A percentile compares a stretch with the other conserved stretches of the same genome.
phyloP scores from a whole-genome alignment of 2,797 vertebrate species.

The Pithecia hirsuta region DNA sequence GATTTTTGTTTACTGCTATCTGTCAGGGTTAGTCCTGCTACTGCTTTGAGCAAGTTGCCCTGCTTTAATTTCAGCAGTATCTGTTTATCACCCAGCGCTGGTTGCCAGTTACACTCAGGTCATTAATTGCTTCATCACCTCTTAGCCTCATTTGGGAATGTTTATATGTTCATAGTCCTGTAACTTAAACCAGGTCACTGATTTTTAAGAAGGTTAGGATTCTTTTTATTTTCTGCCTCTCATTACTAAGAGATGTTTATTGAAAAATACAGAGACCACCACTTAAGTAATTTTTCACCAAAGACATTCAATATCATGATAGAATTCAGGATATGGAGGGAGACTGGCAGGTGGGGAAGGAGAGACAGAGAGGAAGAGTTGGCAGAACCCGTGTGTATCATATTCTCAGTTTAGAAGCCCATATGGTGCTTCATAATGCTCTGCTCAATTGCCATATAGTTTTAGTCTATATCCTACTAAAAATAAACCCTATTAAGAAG shows the following conservation, averaged over 20 bases:
- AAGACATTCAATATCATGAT: slow-evolving; percentile 28
- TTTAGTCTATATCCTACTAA: slow-evolving; percentile 71
- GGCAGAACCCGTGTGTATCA: slow-evolving; percentile 57
- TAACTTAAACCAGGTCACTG: slow-evolving; percentile 48
- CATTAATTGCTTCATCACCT: slow-evolving; percentile 53
- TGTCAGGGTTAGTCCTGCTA: slow-evolving; percentile 13
- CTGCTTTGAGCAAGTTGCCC: neutral
- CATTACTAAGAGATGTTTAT: neutral
- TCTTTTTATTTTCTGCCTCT: slow-evolving; percentile 43
- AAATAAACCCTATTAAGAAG: slow-evolving; percentile 76
- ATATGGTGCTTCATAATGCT: slow-evolving; percentile 61
- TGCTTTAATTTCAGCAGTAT: slow-evolving; percentile 58
- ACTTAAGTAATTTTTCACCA: slow-evolving; percentile 48
- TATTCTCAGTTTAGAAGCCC: slow-evolving; percentile 74
- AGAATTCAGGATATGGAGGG: slow-evolving; percentile 52
- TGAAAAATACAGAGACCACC: neutral
- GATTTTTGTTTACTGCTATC: neutral
- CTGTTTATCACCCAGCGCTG: slow-evolving; percentile 39
- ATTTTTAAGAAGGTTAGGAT: slow-evolving; percentile 55
- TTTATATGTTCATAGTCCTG: neutral
- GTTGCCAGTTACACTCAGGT: slow-evolving; percentile 10
- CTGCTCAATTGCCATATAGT: neutral
- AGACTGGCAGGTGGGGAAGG: slow-evolving; percentile 42
- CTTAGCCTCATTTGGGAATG: neutral
- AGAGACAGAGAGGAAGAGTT: neutral